These are phyloP conservation scores for Pangasius mekongensis DNA, from an alignment of 2,797 vertebrate species.

Conservation along the genomic window DNA sequence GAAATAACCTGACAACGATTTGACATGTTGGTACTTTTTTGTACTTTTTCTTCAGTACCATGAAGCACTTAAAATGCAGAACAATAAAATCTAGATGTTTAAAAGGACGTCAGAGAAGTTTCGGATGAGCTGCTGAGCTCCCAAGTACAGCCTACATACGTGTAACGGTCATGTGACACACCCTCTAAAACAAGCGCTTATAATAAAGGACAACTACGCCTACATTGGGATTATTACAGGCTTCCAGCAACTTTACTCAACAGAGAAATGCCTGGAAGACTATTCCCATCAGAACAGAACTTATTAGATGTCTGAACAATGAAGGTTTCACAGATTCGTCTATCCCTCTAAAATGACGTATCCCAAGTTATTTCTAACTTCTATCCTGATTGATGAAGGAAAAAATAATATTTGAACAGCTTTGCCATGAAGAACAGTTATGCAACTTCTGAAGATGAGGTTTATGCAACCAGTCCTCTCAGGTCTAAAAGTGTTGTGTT, in stretches of 20 bases:
- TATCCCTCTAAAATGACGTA: background rate
- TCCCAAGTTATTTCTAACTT: background rate
- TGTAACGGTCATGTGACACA: background rate
- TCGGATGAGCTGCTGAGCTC: background rate
- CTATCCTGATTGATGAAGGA: background rate
- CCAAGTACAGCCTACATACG: background rate
- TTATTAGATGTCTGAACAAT: background rate
- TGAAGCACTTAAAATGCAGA: background rate
- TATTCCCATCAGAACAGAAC: background rate
- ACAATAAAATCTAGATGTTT: background rate
- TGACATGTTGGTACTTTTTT: background rate
- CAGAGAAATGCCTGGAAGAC: background rate
- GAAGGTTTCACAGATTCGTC: background rate
- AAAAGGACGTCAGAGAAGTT: background rate
- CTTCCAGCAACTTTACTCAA: background rate
- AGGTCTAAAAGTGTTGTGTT: slow-evolving; percentile 10
- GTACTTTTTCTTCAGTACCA: background rate
- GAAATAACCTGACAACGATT: background rate
- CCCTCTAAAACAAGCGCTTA: background rate
- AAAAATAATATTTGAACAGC: slow-evolving; percentile 23
- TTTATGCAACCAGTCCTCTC: background rate
- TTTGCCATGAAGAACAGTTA: background rate
- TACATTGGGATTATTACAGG: background rate
- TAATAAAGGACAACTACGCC: background rate
- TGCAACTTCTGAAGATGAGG: slow-evolving; percentile 3